Evolutionary conservation across 2,888 invertebrate genomes (phyloP), one percentile per base, ranked within the genome.

Genomic region (Rotaria socialis): DNA sequence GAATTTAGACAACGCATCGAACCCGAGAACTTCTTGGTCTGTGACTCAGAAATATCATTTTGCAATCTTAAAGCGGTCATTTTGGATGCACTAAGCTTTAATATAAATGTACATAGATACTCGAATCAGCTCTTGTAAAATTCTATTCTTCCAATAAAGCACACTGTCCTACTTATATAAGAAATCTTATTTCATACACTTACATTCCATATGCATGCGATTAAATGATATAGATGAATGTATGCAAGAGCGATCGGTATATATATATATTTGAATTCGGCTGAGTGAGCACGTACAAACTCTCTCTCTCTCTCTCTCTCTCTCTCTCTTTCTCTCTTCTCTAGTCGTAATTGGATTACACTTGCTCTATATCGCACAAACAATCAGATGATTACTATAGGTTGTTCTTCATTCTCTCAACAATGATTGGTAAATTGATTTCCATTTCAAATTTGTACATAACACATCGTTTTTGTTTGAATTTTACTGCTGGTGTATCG

Each of bases 381-480:
- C 67, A 67, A 67, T 67, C 67, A 35, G 19, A 67, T 67, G 67
- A 67, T 67, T 67, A 35, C 35, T 67, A 27, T 67, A n/a, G 27
- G 4, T 35, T 67, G 6, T 16, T 67, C 55, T 67, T 14, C 24
- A 4, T 67, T 67, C 35, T 67, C 67, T 67, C 35, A 14, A 67
- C 16, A 19, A 67, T 67, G 67, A 67, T 67, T 67, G 67, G 67
- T 35, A 67, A 67, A 67, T 67, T 67, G 67, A 14, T 67, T 27
- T 60, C 35, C 11, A 27, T 35, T 67, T 67, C 35, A 35, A 35
- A 35, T 35, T 35, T 67, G 35, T 35, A 16, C 1, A n/a, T 58
- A 1, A 60, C 27, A 35, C 8, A 5, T 7, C 35, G 16, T 27
- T 22, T 55, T 19, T 50, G 8, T 50, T 50, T 50, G 50, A 1